Evolutionary conservation across 2,888 invertebrate species (phyloP).

Genomic region (Melanotus villosus): DNA sequence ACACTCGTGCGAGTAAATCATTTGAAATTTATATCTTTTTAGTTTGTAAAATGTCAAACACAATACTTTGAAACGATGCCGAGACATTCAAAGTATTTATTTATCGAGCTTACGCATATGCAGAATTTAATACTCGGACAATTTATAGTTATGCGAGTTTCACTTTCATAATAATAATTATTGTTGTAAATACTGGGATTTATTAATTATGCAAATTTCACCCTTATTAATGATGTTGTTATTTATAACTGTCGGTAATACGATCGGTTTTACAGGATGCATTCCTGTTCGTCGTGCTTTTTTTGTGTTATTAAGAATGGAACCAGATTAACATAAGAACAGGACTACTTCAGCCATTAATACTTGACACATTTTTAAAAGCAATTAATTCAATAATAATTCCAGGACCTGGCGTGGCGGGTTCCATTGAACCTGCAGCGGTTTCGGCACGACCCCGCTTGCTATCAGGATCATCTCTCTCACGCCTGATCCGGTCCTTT

Average conservation of each 20-base stretch:
- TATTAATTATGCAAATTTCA: slow-evolving; percentile 33
- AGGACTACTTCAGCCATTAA: slow-evolving; percentile 41
- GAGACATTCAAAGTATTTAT: slow-evolving; percentile 17
- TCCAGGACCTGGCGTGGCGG: slow-evolving; percentile 37
- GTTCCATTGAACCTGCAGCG: slow-evolving; percentile 44
- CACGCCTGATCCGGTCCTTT: slow-evolving; percentile 38
- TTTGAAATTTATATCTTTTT: slow-evolving; percentile 21
- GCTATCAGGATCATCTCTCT: slow-evolving; percentile 45
- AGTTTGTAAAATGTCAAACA: slow-evolving; percentile 26
- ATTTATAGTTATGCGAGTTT: slow-evolving; percentile 25
- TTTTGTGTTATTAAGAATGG: slow-evolving; percentile 35
- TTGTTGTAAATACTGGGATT: slow-evolving; percentile 25
- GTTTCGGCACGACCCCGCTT: slow-evolving; percentile 37
- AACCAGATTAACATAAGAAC: slow-evolving; percentile 39
- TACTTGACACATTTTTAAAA: slow-evolving; percentile 46
- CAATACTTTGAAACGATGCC: slow-evolving; percentile 19
- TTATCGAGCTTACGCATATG: slow-evolving; percentile 15
- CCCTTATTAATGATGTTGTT: slow-evolving; percentile 15
- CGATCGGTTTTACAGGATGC: slow-evolving; percentile 24
- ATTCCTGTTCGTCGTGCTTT: slow-evolving; percentile 25
- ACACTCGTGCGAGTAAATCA: slow-evolving; percentile 40
- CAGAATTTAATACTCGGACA: slow-evolving; percentile 15
- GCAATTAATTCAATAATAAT: slow-evolving; percentile 45
- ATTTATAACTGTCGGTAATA: slow-evolving; percentile 17
- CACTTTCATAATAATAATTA: slow-evolving; percentile 30